A percentile compares a stretch with the other conserved stretches of the same genome.
Evolutionary conservation across 2,888 invertebrate genomes (phyloP).

Genomic region (Tachina lurida): DNA sequence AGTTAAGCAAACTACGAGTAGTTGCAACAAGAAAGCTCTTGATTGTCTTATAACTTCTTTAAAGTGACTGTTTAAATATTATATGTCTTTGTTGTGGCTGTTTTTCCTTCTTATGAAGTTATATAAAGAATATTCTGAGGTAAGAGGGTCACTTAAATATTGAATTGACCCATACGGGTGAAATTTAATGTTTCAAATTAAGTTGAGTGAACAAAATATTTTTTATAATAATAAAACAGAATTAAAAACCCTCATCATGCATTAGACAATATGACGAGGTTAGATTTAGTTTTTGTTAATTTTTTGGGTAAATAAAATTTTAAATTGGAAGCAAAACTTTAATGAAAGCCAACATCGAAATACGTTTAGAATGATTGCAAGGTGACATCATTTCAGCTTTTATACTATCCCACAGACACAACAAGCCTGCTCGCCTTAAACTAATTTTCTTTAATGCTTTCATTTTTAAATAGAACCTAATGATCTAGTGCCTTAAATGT

Average conservation of each 20-base stretch:
- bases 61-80: slow-evolving; percentile 34
- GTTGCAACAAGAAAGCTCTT: not conserved
- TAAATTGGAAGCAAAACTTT: too few relatives aligned
- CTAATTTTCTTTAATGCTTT: not conserved
- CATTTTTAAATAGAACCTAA: not conserved
- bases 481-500: not conserved
- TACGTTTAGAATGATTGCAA: too few relatives aligned
- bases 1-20: slow-evolving; percentile 44
- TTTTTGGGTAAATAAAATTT: too few relatives aligned
- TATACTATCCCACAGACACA: too few relatives aligned
- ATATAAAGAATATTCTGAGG: not conserved
- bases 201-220: slow-evolving; percentile 44
- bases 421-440: too few relatives aligned
- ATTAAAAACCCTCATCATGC: slow-evolving; percentile 16
- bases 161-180: slow-evolving; percentile 32
- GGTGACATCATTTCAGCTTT: too few relatives aligned
- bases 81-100: slow-evolving; percentile 8
- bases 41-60: slow-evolving; percentile 33
- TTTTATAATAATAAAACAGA: slow-evolving; percentile 51
- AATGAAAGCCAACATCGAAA: too few relatives aligned
- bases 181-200: slow-evolving; percentile 60
- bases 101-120: not conserved
- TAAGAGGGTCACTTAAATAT: slow-evolving; percentile 21
- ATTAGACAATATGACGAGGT: not conserved
- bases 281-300: not conserved